Percentiles rank a stretch among this genome's conserved stretches.
Evolutionary conservation across 1,140 invertebrate genomes (phyloP).

Genomic region (Mamestra configurata): DNA sequence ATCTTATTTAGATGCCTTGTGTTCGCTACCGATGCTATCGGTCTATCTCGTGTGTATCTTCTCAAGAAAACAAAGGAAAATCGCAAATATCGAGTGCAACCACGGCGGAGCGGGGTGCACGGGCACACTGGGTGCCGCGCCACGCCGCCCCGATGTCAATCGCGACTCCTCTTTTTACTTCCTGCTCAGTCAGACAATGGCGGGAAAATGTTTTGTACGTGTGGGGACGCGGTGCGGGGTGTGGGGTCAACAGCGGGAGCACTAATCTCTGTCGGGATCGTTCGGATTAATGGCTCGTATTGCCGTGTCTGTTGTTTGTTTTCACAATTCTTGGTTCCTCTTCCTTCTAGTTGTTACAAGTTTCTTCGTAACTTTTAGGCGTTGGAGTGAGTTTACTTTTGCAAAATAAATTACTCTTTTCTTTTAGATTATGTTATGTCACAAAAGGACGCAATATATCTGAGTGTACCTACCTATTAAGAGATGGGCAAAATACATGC

Average conservation of each 20-base stretch:
- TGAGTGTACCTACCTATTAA: too few species aligned
- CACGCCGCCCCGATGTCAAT: constrained; percentile 74
- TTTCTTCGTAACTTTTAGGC: constrained; percentile 68
- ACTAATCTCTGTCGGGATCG: constrained; percentile 83
- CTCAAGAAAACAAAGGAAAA: constrained; percentile 68
- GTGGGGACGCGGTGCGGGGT: constrained; percentile 65
- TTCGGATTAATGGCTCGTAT: constrained; percentile 84
- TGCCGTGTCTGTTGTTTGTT: constrained; percentile 82
- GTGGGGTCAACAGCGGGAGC: constrained; percentile 75
- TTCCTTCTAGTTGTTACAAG: constrained; percentile 70
- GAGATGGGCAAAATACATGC: too few species aligned
- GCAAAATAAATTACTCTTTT: constrained; percentile 6
- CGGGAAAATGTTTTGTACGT: constrained; percentile 82
- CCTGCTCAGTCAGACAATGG: constrained; percentile 79
- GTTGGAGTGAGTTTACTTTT: constrained; percentile 45
- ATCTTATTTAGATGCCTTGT: constrained; percentile 10
- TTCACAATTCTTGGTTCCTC: constrained; percentile 70
- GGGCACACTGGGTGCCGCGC: not conserved
- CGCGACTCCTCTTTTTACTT: constrained; percentile 78
- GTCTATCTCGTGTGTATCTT: constrained; percentile 54
- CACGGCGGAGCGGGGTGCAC: constrained; percentile 39
- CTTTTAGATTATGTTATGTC: too few species aligned
- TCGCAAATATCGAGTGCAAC: constrained; percentile 56
- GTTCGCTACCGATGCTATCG: constrained; percentile 11
- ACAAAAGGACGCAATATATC: too few species aligned